Percentiles rank a stretch among this genome's conserved stretches.
These are phyloP conservation scores for Elaeidobius kamerunicus DNA, from an alignment of 2,888 invertebrate species.

Conservation along the genomic window DNA sequence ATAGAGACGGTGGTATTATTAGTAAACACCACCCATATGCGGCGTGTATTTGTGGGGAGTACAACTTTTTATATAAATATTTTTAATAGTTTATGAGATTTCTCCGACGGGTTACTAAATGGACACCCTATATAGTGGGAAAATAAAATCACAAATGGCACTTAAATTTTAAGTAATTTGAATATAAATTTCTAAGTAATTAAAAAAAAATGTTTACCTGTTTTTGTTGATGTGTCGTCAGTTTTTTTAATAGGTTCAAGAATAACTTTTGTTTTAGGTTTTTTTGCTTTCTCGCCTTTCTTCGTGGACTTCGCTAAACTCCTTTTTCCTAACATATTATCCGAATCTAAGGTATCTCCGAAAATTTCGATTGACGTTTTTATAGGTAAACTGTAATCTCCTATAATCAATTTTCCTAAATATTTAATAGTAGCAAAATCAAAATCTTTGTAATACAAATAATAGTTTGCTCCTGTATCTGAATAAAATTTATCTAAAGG, in stretches of 20 bases:
- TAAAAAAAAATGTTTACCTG: too few species aligned
- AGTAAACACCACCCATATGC: too few species aligned
- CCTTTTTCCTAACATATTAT: conserved; percentile 20
- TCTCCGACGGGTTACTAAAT: too few species aligned
- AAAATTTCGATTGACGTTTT: conserved; percentile 49
- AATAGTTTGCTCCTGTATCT: conserved; percentile 56
- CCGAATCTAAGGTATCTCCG: conserved; percentile 39
- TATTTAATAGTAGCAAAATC: conserved; percentile 55
- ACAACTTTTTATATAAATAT: too few species aligned
- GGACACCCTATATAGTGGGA: too few species aligned
- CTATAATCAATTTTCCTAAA: conserved; percentile 48
- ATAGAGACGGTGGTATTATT: too few species aligned
- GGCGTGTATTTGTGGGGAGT: too few species aligned
- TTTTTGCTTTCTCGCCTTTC: conserved; percentile 31
- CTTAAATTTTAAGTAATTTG: too few species aligned
- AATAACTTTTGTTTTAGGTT: conserved; percentile 21
- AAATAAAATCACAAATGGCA: too few species aligned
- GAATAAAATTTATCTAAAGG: conserved; percentile 59
- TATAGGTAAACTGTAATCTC: conserved; percentile 45
- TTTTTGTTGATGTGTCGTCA: conserved; percentile 4
- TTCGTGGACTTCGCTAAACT: conserved; percentile 28
- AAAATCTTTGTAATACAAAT: conserved; percentile 55
- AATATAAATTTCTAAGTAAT: too few species aligned
- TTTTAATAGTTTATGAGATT: too few species aligned
- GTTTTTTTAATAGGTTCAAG: not conserved